Base-by-base conservation (phyloP, 2,888 invertebrate species). In the Lysandra bellargus region DNA sequence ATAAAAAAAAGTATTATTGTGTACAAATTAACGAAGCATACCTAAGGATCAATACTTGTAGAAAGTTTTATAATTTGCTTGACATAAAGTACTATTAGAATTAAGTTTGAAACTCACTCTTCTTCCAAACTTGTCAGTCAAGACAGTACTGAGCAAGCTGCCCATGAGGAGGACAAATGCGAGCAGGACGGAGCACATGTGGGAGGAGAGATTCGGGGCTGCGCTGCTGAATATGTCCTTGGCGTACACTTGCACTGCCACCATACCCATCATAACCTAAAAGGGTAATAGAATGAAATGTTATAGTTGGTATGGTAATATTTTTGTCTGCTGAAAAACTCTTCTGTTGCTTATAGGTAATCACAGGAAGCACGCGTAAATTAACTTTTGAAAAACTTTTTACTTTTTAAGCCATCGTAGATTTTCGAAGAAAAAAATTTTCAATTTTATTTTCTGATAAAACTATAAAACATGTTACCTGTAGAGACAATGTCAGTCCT, bases 41-140 rank as follows among this genome's bases (percentile, higher is more conserved):
- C 44, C 12, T 44, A 2, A 0, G 7, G 40, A 44, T 7, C 40
- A 44, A 44, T 44, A 44, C 44, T 44, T 9, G 2, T 9, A 44
- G 44, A 9, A 44, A 44, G 44, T 44, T 44, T 44, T 44, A 9
- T 44, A 44, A 44, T 9, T 44, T 7, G 44, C 7, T 44, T 44
- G 44, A 44, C 44, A 9, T 44, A 7, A 44, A 44, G 44, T 44
- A 44, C 44, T 44, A 44, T 44, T 44, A 49, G 49, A 44, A 44
- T 12, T 49, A 14, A 37, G 4, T 17, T 30, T 33, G 2, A 57
- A 4, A 80, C 88, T 87, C 81, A 95, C 95, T 85, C 95, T 89
- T 84, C 97, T 91, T 0, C 97, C 97, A 78, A 95, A 95, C 75
- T 90, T 93, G 83, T 97, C 97, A 84, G 95, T 92, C 0, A 95